Conservation (phyloP, 2,113 vertebrate species). For the Pluvianellus socialis region DNA sequence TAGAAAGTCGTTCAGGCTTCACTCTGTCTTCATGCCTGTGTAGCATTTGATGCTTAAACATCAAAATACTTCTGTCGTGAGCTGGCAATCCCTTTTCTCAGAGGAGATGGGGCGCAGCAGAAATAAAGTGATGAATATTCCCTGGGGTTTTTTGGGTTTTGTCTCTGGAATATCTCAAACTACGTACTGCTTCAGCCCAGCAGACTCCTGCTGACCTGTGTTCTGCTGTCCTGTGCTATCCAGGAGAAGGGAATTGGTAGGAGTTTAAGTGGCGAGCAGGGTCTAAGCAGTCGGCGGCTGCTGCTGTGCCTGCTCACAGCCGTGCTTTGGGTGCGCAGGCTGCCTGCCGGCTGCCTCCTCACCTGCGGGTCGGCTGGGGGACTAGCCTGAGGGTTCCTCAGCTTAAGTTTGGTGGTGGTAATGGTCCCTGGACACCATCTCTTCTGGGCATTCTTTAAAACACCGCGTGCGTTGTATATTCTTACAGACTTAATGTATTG, state of each 20-base stretch:
- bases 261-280: not conserved
- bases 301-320: not conserved
- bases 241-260: not conserved
- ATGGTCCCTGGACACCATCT: not conserved
- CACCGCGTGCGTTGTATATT: not conserved
- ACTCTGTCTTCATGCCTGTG: not conserved
- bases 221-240: not conserved
- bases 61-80: not conserved
- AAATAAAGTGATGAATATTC: not conserved
- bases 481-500: not conserved
- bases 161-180: not conserved
- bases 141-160: not conserved
- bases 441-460: not conserved
- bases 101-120: rapidly evolving
- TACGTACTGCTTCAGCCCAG: not conserved
- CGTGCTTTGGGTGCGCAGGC: rapidly evolving
- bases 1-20: not conserved
- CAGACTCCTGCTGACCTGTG: rapidly evolving
- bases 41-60: not conserved
- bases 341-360: not conserved
- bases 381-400: not conserved
- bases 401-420: not conserved
- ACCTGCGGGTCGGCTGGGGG: rapidly evolving
- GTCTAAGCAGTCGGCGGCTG: not conserved
- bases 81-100: not conserved